Evolutionary conservation across 2,888 invertebrate species (phyloP).

Genomic region (Rugalucina vietnamica): DNA sequence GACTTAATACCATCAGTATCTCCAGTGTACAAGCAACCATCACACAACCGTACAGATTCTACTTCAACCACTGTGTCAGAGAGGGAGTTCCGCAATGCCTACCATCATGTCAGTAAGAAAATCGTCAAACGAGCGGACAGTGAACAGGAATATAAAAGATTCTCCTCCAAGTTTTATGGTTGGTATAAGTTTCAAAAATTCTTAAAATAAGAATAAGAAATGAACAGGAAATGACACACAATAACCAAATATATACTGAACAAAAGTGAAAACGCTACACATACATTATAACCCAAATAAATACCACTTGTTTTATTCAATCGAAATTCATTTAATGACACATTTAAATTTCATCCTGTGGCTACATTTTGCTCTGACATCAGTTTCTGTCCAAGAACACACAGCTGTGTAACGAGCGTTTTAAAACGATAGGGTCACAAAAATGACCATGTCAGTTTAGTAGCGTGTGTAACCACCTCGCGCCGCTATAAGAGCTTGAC

Average conservation of each 20-base stretch:
- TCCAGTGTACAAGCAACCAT: not conserved
- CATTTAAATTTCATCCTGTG: not conserved
- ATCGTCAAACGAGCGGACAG: constrained; percentile 76
- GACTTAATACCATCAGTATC: not conserved
- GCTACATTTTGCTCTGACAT: not conserved
- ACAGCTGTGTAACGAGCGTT: not conserved
- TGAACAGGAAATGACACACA: too few relatives aligned
- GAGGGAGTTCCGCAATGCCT: constrained; percentile 72
- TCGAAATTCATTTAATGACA: not conserved
- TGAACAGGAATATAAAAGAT: constrained; percentile 76
- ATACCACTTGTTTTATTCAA: not conserved
- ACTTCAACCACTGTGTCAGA: constrained; percentile 75
- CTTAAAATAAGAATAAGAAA: too few relatives aligned
- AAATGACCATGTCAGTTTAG: not conserved
- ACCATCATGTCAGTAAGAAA: constrained; percentile 68
- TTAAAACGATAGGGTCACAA: constrained; percentile 1
- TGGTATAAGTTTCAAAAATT: too few relatives aligned
- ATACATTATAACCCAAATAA: not conserved
- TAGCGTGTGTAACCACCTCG: constrained; percentile 9
- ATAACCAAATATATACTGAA: constrained; percentile 5
- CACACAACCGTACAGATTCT: constrained; percentile 74
- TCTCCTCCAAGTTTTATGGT: constrained; percentile 76
- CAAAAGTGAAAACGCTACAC: constrained; percentile 5
- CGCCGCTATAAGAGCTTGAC: constrained; percentile 32
- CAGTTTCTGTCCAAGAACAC: not conserved